Percentiles rank a stretch among this genome's conserved stretches.
phyloP scores from a whole-genome alignment of 1,140 invertebrate genomes.

The Spodoptera frugiperda region DNA sequence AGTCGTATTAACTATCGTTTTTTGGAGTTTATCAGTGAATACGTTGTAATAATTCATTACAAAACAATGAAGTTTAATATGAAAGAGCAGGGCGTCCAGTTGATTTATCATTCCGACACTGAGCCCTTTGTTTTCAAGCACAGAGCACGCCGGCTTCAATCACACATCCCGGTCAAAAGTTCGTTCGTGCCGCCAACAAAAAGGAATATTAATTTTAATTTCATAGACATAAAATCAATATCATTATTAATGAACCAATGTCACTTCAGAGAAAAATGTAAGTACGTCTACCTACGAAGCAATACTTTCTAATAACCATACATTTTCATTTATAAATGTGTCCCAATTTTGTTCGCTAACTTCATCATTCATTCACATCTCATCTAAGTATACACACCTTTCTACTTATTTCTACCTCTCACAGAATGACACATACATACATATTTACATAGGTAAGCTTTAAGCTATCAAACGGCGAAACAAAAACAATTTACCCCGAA shows the following conservation, averaged over 20 bases:
- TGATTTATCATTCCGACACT: conserved; percentile 74
- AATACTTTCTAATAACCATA: conserved; percentile 1
- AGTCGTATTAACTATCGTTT: too few relatives aligned
- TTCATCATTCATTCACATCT: too few relatives aligned
- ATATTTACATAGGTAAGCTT: background rate
- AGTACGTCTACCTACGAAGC: too few relatives aligned
- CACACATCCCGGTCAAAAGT: conserved; percentile 68
- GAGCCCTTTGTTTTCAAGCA: conserved; percentile 68
- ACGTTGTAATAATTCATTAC: conserved; percentile 59
- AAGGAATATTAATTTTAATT: conserved; percentile 45
- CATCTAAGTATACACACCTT: too few relatives aligned
- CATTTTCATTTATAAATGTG: background rate
- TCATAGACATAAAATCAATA: background rate
- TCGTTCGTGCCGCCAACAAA: conserved; percentile 33
- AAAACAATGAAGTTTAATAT: conserved; percentile 70
- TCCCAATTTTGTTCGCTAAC: background rate
- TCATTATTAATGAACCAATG: conserved; percentile 14
- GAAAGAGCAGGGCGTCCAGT: conserved; percentile 70
- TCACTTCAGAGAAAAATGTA: conserved; percentile 9
- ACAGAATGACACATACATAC: background rate
- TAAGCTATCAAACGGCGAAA: background rate
- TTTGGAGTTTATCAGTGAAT: conserved; percentile 15
- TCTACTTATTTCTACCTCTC: too few relatives aligned
- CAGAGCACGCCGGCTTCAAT: conserved; percentile 58
- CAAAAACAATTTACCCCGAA: background rate